These are phyloP conservation scores for Ginglymostoma cirratum DNA, from an alignment of 2,113 vertebrate species.

Conservation along the genomic window DNA sequence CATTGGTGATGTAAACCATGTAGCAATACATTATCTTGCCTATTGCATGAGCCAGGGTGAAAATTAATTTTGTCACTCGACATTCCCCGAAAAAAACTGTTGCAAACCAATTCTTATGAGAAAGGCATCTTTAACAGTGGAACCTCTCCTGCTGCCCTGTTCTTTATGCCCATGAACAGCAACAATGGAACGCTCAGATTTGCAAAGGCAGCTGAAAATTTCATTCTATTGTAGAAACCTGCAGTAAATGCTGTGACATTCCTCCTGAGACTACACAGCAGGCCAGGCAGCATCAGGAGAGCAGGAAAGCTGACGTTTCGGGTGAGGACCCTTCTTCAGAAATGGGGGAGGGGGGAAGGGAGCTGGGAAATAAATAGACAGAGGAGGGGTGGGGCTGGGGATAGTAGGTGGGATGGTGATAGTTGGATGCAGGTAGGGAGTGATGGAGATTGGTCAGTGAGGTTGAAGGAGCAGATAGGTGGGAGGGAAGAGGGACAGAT, in stretches of 20 bases:
- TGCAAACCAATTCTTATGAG: neutral
- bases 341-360: too few species aligned
- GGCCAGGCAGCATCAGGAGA: too few species aligned
- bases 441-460: too few species aligned
- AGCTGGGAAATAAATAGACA: too few species aligned
- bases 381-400: too few species aligned
- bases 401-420: too few species aligned
- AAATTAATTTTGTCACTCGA: neutral
- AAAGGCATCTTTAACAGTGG: neutral
- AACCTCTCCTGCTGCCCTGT: neutral
- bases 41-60: neutral
- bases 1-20: neutral
- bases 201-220: neutral
- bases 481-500: too few species aligned
- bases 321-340: too few species aligned
- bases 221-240: neutral
- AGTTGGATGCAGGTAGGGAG: too few species aligned
- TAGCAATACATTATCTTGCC: neutral
- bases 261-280: too few species aligned
- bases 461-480: too few species aligned
- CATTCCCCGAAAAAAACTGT: neutral
- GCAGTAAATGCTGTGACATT: neutral
- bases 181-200: neutral
- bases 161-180: neutral
- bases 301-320: too few species aligned